Evolutionary conservation across 92 coral and sea anemone species (phyloP), one percentile per base, ranked within the genome.

Genomic region (Epizoanthus illoricatus): DNA sequence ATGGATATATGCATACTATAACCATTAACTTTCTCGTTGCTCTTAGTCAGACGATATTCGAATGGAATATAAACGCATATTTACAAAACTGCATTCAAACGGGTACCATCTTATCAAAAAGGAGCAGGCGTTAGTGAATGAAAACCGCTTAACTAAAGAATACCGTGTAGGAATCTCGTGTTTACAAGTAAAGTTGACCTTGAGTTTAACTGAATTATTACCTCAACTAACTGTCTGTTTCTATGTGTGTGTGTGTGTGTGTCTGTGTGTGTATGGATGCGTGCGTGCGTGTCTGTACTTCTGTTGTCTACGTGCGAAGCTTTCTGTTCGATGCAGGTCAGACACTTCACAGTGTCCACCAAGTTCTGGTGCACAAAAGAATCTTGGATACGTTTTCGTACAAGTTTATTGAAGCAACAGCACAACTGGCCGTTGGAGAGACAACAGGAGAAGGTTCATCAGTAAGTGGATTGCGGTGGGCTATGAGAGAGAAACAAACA

Each of bases 241-340:
- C 3, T 63, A 9, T 19, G 39, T 63, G 39, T 63, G 13, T 63
- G 56, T 10, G 1, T 65, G 42, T 65, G 41, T 65, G 69, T 65
- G 5, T 24, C 0, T 65, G 11, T 28, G 21, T 21, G 15, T 65
- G 42, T 65, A 3, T 23, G 18, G 8, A 7, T 19, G 15, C 7
- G 43, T 65, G 18, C 8, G 17, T 65, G 39, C 9, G 69, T 28
- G 42, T 20, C 5, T 59, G 17, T 10, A 12, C 18, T 4, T 59
- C n/a, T 73, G 40, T 55, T 75, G 54, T 17, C 4, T 58, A 12
- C 18, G 9, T 63, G 24, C 64, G 57, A 43, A 76, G 81, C 42
- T 76, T 76, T 28, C 56, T 76, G 81, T 61, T 55, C 2, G 57
- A 76, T 11, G 71, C 71, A 61, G 81, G 81, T 4, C 81, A 76